These are phyloP conservation scores for Stomorhina lunata DNA, from an alignment of 2,888 invertebrate genomes.

Conservation along the genomic window DNA sequence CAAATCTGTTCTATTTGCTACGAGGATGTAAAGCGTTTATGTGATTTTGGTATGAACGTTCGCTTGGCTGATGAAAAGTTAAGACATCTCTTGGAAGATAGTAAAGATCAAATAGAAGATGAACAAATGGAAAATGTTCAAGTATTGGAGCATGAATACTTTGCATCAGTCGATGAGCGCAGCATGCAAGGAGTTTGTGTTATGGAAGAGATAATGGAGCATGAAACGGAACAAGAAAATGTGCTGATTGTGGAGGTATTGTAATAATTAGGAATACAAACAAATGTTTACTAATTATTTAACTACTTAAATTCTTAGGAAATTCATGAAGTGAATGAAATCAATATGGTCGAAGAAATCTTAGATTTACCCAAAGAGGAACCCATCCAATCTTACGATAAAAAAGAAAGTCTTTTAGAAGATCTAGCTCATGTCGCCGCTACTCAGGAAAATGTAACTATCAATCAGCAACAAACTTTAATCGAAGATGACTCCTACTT, in stretches of 20 bases:
- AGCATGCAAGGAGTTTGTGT: conserved; percentile 43
- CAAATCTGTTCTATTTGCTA: conserved; percentile 45
- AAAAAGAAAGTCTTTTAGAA: conserved; percentile 26
- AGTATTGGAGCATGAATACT: conserved; percentile 40
- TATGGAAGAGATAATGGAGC: conserved; percentile 49
- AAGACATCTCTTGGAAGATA: conserved; percentile 17
- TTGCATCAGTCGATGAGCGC: conserved; percentile 20
- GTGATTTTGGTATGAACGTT: conserved; percentile 33
- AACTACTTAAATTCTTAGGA: conserved; percentile 7
- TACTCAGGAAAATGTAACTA: conserved; percentile 46
- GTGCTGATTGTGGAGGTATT: conserved; percentile 42
- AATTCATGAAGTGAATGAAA: conserved; percentile 51
- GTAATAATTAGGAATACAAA: no score
- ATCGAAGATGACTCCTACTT: conserved; percentile 4
- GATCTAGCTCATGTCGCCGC: conserved; percentile 45
- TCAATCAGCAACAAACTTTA: not conserved
- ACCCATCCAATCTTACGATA: not conserved
- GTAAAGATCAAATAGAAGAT: not conserved
- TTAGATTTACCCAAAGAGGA: not conserved
- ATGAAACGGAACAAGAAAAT: conserved; percentile 14
- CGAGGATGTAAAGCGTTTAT: conserved; percentile 28
- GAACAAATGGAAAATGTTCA: conserved; percentile 37
- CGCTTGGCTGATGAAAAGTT: conserved; percentile 28
- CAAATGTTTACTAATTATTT: not conserved
- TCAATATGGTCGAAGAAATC: conserved; percentile 45